phyloP scores from a whole-genome alignment of 2,797 vertebrate genomes.

The Pseudochirops cupreus region DNA sequence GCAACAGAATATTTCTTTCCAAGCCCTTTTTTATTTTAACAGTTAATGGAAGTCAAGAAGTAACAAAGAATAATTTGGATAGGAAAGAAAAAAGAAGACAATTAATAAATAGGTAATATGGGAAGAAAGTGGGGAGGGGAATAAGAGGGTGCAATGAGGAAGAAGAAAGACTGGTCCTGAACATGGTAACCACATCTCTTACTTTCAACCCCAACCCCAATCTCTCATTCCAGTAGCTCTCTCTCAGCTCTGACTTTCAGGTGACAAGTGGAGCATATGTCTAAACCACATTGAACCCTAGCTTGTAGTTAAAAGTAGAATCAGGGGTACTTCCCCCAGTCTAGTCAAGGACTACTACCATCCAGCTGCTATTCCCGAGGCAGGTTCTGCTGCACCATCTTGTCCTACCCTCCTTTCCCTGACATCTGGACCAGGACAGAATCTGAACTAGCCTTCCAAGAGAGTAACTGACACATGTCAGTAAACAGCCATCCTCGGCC shows the following conservation, averaged over 20 bases:
- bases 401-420: neutral
- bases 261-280: constrained; percentile 15
- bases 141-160: no score
- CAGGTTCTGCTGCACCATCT: neutral
- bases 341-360: neutral
- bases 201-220: neutral
- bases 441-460: neutral
- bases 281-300: constrained; percentile 16
- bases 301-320: neutral
- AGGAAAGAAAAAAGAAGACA: neutral
- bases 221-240: neutral
- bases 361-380: neutral
- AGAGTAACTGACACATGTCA: neutral
- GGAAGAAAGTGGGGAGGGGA: neutral
- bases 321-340: neutral
- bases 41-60: neutral
- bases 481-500: neutral
- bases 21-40: neutral
- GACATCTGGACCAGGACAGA: neutral
- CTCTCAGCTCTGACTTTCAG: neutral
- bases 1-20: neutral
- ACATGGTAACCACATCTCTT: neutral
- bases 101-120: neutral
- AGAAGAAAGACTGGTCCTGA: neutral
- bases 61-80: neutral